phyloP scores from a whole-genome alignment of 2,113 vertebrate genomes.

The Silurus asotus region DNA sequence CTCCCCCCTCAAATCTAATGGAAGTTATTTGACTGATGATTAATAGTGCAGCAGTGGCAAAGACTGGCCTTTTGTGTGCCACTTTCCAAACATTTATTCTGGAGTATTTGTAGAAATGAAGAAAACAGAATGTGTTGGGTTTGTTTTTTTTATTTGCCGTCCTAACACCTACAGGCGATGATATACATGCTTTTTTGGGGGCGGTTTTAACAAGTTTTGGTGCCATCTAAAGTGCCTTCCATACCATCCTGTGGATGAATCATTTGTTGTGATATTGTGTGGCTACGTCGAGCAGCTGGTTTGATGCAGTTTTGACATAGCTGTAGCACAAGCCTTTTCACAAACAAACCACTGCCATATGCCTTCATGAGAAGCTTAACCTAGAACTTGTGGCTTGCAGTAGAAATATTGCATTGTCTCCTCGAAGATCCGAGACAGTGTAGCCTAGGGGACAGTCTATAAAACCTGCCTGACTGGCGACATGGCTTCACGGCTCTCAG shows the following conservation, averaged over 20 bases:
- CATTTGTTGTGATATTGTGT: conserved; percentile 29
- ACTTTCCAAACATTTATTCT: conserved; percentile 4
- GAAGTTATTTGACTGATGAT: conserved; percentile 74
- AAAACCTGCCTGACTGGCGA: conserved; percentile 70
- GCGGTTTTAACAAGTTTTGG: conserved; percentile 6
- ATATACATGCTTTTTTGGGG: conserved; percentile 1
- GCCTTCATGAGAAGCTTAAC: conserved; percentile 49
- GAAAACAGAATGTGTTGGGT: not conserved
- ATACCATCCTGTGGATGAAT: conserved; percentile 35
- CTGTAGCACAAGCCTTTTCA: conserved; percentile 49
- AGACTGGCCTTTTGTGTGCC: conserved; percentile 41
- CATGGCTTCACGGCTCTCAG: conserved; percentile 66
- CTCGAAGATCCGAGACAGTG: conserved; percentile 66
- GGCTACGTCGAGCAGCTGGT: conserved; percentile 25
- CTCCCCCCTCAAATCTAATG: conserved; percentile 63
- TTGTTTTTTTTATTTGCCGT: not conserved
- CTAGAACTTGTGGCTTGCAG: conserved; percentile 56
- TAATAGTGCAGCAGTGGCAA: conserved; percentile 67
- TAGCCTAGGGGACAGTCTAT: conserved; percentile 68
- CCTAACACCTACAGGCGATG: conserved; percentile 9
- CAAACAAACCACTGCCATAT: conserved; percentile 55
- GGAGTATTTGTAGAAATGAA: not conserved
- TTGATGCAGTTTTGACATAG: conserved; percentile 47
- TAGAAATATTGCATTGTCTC: conserved; percentile 71
- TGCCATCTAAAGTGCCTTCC: conserved; percentile 5